A percentile compares a stretch with the other conserved stretches of the same genome.
These are phyloP conservation scores for Marronus borbonicus DNA, from an alignment of 2,888 invertebrate species.

Conservation along the genomic window DNA sequence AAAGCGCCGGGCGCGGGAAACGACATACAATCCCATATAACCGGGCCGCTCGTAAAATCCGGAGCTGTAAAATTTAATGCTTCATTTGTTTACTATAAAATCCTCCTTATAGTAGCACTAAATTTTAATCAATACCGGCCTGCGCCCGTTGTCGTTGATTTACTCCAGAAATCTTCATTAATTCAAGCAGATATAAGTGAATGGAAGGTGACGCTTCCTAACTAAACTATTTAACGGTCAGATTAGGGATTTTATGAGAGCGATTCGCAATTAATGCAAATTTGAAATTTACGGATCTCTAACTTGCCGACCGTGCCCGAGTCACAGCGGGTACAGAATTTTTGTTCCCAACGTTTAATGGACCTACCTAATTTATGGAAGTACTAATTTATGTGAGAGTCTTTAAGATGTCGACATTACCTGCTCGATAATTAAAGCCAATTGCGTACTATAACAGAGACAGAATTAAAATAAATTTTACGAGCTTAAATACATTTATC, in stretches of 20 bases:
- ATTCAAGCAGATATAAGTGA: slow-evolving; percentile 3
- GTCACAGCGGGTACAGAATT: background rate
- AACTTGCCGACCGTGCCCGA: slow-evolving; percentile 3
- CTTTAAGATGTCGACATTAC: slow-evolving; percentile 1
- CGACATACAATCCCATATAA: slow-evolving; percentile 26
- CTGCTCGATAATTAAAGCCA: background rate
- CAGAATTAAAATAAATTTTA: background rate
- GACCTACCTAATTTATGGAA: slow-evolving; percentile 13
- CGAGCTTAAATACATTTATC: background rate
- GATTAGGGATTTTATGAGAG: slow-evolving; percentile 35
- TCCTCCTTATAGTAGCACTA: slow-evolving; percentile 49
- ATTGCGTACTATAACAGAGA: background rate
- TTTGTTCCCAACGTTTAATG: slow-evolving; percentile 9
- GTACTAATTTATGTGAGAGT: slow-evolving; percentile 33
- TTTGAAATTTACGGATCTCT: slow-evolving; percentile 18
- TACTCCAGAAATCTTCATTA: slow-evolving; percentile 36
- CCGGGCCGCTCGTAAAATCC: slow-evolving; percentile 47
- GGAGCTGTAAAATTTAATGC: slow-evolving; percentile 49
- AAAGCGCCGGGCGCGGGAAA: background rate
- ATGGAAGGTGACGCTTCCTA: background rate
- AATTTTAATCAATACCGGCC: slow-evolving; percentile 46
- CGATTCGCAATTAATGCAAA: slow-evolving; percentile 42
- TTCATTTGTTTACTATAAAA: slow-evolving; percentile 52
- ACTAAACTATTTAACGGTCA: slow-evolving; percentile 39
- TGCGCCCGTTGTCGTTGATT: slow-evolving; percentile 30